phyloP scores from a whole-genome alignment of 2,797 vertebrate genomes.

The Cuniculus paca region DNA sequence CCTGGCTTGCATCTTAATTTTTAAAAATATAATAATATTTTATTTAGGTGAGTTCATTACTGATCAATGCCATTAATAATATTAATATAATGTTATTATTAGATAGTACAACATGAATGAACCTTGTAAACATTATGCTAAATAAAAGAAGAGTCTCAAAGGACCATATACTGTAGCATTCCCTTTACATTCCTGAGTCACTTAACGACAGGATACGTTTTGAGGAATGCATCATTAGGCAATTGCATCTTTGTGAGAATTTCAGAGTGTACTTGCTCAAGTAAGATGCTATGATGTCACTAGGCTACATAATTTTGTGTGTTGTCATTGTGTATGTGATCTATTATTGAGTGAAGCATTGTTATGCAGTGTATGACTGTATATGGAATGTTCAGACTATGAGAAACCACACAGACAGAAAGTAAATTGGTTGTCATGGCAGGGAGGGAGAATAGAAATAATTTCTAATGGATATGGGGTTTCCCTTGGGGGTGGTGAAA shows the following conservation, averaged over 20 bases:
- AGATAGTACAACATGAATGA: neutral
- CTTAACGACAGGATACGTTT: neutral
- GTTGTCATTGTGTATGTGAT: too few relatives aligned
- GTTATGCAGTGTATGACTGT: neutral
- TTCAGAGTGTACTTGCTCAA: neutral
- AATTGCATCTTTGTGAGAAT: neutral
- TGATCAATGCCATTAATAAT: neutral
- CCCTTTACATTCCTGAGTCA: neutral
- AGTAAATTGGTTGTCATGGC: neutral
- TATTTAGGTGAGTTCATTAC: conserved; percentile 8
- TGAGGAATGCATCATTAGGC: neutral
- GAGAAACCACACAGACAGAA: neutral
- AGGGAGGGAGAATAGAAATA: neutral
- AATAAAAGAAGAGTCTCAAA: conserved; percentile 25
- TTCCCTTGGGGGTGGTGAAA: neutral
- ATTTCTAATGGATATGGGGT: neutral
- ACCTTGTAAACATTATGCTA: neutral
- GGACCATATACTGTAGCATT: neutral
- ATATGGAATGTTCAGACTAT: neutral
- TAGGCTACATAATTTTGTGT: neutral
- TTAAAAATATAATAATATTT: conserved; percentile 5
- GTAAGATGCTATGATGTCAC: neutral
- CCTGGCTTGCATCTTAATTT: conserved; percentile 24
- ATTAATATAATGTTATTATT: neutral
- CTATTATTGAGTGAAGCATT: neutral